Conservation (phyloP, 2,888 invertebrate species). For the Eupsilia transversa region DNA sequence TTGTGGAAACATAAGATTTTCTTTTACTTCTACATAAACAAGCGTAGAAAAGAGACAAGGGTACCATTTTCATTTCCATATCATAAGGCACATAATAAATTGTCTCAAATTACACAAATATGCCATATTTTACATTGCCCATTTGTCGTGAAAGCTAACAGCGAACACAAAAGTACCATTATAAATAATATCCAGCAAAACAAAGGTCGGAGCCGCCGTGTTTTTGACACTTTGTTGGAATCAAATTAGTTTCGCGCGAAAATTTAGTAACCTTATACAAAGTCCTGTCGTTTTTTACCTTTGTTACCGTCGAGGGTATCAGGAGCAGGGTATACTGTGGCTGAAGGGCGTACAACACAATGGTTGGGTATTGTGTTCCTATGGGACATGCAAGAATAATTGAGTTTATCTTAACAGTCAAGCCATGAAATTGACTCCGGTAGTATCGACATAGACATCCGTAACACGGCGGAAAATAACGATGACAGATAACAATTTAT, state of each 20-base stretch:
- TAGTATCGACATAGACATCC: neutral
- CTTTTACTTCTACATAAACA: conserved; percentile 1
- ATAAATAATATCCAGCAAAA: conserved; percentile 75
- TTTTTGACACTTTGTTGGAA: conserved; percentile 76
- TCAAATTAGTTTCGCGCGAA: conserved; percentile 73
- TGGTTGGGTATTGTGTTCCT: conserved; percentile 16
- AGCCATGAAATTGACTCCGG: neutral
- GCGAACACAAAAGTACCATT: conserved; percentile 70
- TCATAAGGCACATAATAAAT: conserved; percentile 35
- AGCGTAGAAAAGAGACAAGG: conserved; percentile 10
- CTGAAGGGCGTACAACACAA: conserved; percentile 31
- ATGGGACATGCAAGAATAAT: neutral
- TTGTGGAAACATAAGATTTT: conserved; percentile 15
- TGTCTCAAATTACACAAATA: conserved; percentile 43
- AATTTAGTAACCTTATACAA: conserved; percentile 65
- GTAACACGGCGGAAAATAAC: neutral
- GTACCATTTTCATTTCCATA: conserved; percentile 26
- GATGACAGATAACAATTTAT: neutral
- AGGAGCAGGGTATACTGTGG: conserved; percentile 21
- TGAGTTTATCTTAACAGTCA: neutral
- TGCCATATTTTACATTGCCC: conserved; percentile 48
- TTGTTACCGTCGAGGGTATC: conserved; percentile 53
- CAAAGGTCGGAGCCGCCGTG: conserved; percentile 73
- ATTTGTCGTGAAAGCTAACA: conserved; percentile 61
- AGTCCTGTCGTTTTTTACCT: conserved; percentile 62